These are phyloP conservation scores for Eilema sororculum DNA, from an alignment of 2,888 invertebrate genomes.

Conservation along the genomic window DNA sequence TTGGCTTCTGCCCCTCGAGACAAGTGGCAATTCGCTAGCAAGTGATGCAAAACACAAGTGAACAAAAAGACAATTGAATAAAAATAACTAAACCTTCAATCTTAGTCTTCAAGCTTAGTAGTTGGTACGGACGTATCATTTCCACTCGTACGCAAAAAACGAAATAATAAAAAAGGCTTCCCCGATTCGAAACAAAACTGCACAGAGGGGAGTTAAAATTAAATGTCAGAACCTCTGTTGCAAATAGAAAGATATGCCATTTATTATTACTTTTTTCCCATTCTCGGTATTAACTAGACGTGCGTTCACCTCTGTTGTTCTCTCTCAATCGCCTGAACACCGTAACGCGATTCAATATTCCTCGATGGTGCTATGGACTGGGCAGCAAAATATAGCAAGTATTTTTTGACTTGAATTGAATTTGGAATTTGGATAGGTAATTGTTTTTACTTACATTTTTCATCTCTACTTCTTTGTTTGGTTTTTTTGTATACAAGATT, in stretches of 20 bases:
- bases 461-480: not conserved
- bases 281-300: conserved; percentile 40
- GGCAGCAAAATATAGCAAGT: not conserved
- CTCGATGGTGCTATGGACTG: not conserved
- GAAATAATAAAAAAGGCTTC: conserved; percentile 58
- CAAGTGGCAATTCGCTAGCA: too few relatives aligned
- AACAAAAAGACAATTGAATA: not conserved
- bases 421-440: not conserved
- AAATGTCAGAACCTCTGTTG: conserved; percentile 65
- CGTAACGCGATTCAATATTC: conserved; percentile 32
- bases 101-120: conserved; percentile 56
- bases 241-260: conserved; percentile 62
- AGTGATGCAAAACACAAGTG: not conserved
- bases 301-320: conserved; percentile 25
- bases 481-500: not conserved
- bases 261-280: conserved; percentile 51
- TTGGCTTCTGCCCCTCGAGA: too few relatives aligned
- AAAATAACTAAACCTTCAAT: not conserved
- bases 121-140: conserved; percentile 57
- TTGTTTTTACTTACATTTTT: not conserved
- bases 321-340: conserved; percentile 26
- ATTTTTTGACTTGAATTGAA: not conserved
- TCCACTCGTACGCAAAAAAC: conserved; percentile 55
- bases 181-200: conserved; percentile 55
- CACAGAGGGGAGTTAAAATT: conserved; percentile 72